phyloP scores from a whole-genome alignment of 2,113 vertebrate species.

The Gymnocephalus cernua region DNA sequence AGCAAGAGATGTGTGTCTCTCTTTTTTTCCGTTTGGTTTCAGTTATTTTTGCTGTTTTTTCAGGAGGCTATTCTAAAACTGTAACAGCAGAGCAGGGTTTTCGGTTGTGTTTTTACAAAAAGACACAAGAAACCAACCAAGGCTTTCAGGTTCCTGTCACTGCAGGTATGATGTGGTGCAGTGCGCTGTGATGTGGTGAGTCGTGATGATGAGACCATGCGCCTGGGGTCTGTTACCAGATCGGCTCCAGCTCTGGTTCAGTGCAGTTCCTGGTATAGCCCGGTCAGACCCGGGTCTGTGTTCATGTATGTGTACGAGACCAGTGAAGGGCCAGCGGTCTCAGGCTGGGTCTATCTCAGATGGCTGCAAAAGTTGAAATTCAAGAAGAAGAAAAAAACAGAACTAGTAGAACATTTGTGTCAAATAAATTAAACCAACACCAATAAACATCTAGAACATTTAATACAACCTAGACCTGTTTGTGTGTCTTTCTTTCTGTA shows the following conservation, averaged over 20 bases:
- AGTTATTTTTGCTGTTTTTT: constrained; percentile 74
- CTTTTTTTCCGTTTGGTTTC: constrained; percentile 75
- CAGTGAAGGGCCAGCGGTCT: constrained; percentile 71
- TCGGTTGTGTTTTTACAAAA: constrained; percentile 71
- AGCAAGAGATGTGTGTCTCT: constrained; percentile 52
- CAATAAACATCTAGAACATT: constrained; percentile 90
- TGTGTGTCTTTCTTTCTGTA: constrained; percentile 72
- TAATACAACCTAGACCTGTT: constrained; percentile 83
- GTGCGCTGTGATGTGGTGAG: constrained; percentile 67
- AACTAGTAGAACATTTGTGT: constrained; percentile 82
- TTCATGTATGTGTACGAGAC: constrained; percentile 74
- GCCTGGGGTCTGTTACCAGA: constrained; percentile 38
- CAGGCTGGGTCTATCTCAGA: constrained; percentile 72
- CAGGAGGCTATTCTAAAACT: constrained; percentile 61
- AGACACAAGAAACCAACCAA: constrained; percentile 62
- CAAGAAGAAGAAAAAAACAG: constrained; percentile 57
- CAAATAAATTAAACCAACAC: constrained; percentile 85
- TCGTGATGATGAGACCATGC: constrained; percentile 55
- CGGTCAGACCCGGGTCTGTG: constrained; percentile 55
- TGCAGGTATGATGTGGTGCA: constrained; percentile 66
- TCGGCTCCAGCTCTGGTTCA: constrained; percentile 24
- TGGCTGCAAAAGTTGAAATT: constrained; percentile 75
- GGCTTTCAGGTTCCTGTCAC: constrained; percentile 69
- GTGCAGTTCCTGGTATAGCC: constrained; percentile 22
- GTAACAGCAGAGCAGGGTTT: constrained; percentile 68